Evolutionary conservation across 2,888 invertebrate genomes (phyloP), one percentile per base, ranked within the genome.

Genomic region (Agrypnus murinus): DNA sequence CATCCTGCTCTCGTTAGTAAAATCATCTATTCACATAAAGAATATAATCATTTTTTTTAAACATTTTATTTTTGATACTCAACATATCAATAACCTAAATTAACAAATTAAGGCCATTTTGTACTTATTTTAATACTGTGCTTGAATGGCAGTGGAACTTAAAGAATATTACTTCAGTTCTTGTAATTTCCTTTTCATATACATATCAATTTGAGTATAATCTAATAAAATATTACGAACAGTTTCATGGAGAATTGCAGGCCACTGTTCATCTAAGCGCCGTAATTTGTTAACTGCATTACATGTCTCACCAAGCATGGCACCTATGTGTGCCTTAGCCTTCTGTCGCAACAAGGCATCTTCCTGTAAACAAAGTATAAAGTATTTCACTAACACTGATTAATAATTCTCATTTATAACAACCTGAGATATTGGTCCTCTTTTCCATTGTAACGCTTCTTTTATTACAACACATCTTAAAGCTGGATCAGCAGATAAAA

Each of bases 381-480:
- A 69, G 38, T 40, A 60, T 53, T 58, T 5, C n/a, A n/a, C n/a
- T n/a, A n/a, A 17, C 4, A n/a, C 14, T 8, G n/a, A 10, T 50
- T 25, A 31, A 19, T 12, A 50, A n/a, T 19, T 19, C 34, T 64
- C 8, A 10, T 46, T 32, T 38, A n/a, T 53, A 46, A 38, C 12
- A 75, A 88, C 89, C 85, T 88, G 88, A 34, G 86, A 85, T 43
- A 86, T 81, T 67, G 88, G 87, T 17, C 90, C 90, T 81, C 91
- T 90, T 77, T 92, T 90, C 90, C 93, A 95, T 77, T 95, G 95
- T 48, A 95, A 84, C 0, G 95, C 95, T 86, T 95, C 95, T 84
- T 95, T 95, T 62, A 94, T 94, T 60, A 95, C 94, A 9, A 95
- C 95, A 75, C 91, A 91, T 78, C 92, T 89, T 63, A 95, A 85